A percentile compares a stretch with the other conserved stretches of the same genome.
Evolutionary conservation across 1,140 invertebrate species (phyloP).

Genomic region (Cherax quadricarinatus): DNA sequence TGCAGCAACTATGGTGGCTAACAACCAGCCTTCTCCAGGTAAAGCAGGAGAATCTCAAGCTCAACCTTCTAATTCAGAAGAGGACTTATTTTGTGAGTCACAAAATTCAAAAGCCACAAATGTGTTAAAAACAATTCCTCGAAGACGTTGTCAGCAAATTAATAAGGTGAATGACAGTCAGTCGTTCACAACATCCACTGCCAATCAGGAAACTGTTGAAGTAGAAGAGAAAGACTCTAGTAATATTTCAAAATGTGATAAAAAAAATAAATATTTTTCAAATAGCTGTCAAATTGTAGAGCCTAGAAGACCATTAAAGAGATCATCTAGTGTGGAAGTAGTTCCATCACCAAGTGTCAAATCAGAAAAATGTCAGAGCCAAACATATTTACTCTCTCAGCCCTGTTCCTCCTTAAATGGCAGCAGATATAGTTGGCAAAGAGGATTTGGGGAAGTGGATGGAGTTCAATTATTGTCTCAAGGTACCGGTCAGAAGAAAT

Average conservation of each 20-base stretch:
- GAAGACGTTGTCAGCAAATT: not conserved
- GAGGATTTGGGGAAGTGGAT: not conserved
- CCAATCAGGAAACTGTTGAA: not conserved
- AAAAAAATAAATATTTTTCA: not conserved
- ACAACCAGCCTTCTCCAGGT: not conserved
- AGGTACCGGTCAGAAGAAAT: not conserved
- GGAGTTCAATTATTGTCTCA: not conserved
- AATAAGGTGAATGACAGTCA: not conserved
- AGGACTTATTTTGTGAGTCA: conserved; percentile 2
- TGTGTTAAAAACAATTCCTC: not conserved
- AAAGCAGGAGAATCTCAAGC: not conserved
- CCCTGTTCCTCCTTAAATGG: not conserved
- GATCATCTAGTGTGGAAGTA: not conserved
- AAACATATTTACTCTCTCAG: not conserved
- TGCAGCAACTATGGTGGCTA: not conserved
- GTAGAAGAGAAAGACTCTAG: not conserved
- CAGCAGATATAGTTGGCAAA: not conserved
- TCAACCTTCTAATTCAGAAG: not conserved
- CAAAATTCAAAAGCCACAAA: not conserved
- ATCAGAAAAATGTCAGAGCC: not conserved
- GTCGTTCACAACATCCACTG: not conserved
- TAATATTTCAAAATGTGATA: not conserved
- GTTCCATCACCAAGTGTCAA: conserved; percentile 13
- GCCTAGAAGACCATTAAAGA: not conserved
- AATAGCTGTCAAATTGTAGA: not conserved